Evolutionary conservation across 2,888 invertebrate species (phyloP).

Genomic region (Arrhopalites spinosus): DNA sequence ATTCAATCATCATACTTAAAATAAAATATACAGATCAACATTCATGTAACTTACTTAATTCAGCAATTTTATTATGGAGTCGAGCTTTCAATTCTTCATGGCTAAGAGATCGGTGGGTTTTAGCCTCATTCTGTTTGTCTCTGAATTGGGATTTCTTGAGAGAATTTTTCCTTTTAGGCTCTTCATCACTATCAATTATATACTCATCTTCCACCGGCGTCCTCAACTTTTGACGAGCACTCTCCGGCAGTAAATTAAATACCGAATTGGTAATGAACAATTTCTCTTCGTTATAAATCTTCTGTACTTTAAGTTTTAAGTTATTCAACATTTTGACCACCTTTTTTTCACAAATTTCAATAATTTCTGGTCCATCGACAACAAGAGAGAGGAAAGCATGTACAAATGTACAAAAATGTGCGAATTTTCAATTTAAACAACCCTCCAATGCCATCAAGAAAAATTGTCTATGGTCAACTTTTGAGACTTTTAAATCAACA

Average conservation of each 20-base stretch:
- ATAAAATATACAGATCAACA: not conserved
- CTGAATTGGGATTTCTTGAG: no score
- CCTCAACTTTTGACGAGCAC: not conserved
- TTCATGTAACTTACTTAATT: conserved; percentile 36
- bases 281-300: not conserved
- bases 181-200: conserved; percentile 18
- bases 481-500: not conserved
- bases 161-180: not conserved
- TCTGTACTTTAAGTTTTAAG: not conserved
- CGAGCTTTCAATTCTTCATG: conserved; percentile 46
- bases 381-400: no score
- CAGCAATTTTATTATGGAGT: conserved; percentile 45
- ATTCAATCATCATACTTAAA: no score
- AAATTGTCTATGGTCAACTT: no score
- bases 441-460: no score
- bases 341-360: not conserved
- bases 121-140: not conserved
- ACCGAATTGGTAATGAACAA: not conserved
- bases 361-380: no score
- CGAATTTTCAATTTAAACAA: no score
- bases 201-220: not conserved
- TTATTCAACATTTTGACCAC: conserved; percentile 7
- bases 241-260: conserved; percentile 7
- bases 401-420: no score
- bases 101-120: not conserved